Base-by-base conservation (phyloP, 2,888 invertebrate genomes). In the Andrena fulva region DNA sequence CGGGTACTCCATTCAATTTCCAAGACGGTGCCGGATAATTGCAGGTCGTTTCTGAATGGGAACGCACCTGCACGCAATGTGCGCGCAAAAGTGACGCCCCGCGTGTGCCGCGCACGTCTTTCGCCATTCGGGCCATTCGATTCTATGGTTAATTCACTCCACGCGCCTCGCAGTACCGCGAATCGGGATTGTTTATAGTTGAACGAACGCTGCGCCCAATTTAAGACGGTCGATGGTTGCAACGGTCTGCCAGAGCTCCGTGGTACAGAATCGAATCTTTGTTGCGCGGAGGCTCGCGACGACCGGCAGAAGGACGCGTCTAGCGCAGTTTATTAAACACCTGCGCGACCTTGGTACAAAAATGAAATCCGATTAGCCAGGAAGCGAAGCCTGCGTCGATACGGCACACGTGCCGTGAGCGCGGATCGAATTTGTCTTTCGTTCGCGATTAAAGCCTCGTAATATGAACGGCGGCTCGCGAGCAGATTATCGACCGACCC, bases 41-140 rank as follows among this genome's bases (percentile, higher is more conserved):
- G 81, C 76, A 10, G n/a, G 29, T n/a, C 54, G 64, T 64, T 63
- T 24, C 73, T 69, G 52, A 77, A 72, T 68, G 66, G 24, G 66
- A 66, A 81, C 74, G 67, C 80, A 81, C 80, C 80, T 81, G 81
- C 80, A 70, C 80, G 81, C 80, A 80, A 81, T 20, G 56, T 64
- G 64, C 42, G 54, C 33, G 50, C 66, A 78, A 63, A 80, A 73
- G 69, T 81, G 60, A 20, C 27, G 29, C n/a, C 63, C 42, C n/a
- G 31, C 31, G 27, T 24, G 42, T 20, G 29, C 2, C 52, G 29
- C 33, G 20, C 62, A 50, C 35, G 16, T 16, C 1, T 60, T 2
- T n/a, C 31, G 31, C 60, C 16, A 27, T 60, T 8, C 24, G 8
- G 24, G 24, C 24, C 24, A 54, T 24, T 27, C 56, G 24, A 27